These are phyloP conservation scores for Acutogordius australiensis DNA, from an alignment of 2,888 invertebrate genomes.

Conservation along the genomic window DNA sequence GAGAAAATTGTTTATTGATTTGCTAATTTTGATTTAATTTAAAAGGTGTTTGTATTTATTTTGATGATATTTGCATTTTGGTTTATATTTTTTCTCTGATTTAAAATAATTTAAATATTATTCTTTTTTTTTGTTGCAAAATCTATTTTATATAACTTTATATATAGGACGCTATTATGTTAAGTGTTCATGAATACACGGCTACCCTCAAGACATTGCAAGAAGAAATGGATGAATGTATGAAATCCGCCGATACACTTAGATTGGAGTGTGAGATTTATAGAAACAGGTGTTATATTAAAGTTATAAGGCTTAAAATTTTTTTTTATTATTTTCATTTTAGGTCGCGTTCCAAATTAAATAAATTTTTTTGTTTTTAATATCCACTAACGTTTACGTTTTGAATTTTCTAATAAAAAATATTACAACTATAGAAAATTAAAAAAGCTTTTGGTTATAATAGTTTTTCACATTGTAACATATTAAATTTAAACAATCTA, in stretches of 20 bases:
- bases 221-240: conserved; percentile 10
- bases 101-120: conserved; percentile 5
- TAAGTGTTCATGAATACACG: background rate
- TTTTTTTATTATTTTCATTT: too few species aligned
- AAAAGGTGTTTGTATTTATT: background rate
- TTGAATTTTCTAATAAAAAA: too few species aligned
- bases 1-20: background rate
- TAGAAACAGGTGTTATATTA: too few species aligned
- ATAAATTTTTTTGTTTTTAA: too few species aligned
- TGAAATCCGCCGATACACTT: background rate
- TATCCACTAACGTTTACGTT: too few species aligned
- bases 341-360: too few species aligned
- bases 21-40: background rate
- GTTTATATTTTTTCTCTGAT: background rate
- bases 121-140: background rate
- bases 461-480: too few species aligned
- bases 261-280: too few species aligned
- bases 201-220: background rate
- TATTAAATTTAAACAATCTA: too few species aligned
- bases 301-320: too few species aligned
- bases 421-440: too few species aligned
- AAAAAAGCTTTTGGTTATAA: too few species aligned
- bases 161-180: background rate
- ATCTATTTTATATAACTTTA: conserved; percentile 8
- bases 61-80: background rate